These are phyloP conservation scores for Myotis davidii DNA, from an alignment of 2,113 vertebrate genomes.

Conservation along the genomic window DNA sequence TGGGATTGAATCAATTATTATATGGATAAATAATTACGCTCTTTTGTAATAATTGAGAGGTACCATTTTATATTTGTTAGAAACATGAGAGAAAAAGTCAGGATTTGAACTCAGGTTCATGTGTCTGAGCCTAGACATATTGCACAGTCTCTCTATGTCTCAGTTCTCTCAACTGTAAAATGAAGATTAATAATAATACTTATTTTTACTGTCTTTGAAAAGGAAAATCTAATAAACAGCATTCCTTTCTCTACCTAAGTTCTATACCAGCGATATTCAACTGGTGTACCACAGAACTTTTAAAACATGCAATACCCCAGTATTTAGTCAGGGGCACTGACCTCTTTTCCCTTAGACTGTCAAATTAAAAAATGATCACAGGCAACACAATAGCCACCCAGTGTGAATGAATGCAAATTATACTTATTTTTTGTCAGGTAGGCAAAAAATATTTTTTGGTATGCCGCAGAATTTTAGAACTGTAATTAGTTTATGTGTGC, in stretches of 20 bases:
- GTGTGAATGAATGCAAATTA: not conserved
- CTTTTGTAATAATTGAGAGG: not conserved
- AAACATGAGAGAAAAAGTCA: not conserved
- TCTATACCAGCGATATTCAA: not conserved
- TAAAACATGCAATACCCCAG: not conserved
- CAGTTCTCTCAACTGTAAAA: not conserved
- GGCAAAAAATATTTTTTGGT: not conserved
- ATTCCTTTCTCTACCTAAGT: not conserved
- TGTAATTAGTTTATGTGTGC: not conserved
- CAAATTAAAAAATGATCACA: not conserved
- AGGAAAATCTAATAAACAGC: not conserved
- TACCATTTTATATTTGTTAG: not conserved
- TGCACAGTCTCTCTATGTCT: not conserved
- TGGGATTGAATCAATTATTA: constrained; percentile 22
- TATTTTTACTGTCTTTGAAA: not conserved
- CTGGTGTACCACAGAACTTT: not conserved
- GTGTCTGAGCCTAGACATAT: not conserved
- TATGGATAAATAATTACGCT: not conserved
- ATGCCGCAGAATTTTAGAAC: not conserved
- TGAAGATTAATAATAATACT: not conserved
- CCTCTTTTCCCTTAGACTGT: not conserved
- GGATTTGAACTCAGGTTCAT: not conserved
- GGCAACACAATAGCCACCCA: not conserved
- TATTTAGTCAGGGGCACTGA: not conserved
- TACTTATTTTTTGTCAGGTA: not conserved